These are phyloP conservation scores for Drosophila kambysellisi DNA, from an alignment of 2,888 invertebrate species.

Conservation along the genomic window DNA sequence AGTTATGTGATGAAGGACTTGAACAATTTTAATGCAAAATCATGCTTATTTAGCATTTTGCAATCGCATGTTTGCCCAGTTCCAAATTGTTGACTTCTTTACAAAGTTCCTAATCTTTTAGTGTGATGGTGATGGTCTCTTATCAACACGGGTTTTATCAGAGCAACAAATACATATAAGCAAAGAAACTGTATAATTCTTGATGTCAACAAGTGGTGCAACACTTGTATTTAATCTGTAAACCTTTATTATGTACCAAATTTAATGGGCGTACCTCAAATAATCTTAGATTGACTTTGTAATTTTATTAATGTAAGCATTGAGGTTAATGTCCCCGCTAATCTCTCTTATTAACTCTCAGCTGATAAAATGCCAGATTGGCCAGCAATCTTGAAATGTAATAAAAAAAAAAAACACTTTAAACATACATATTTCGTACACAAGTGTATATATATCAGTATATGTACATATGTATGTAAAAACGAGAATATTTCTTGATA, in stretches of 20 bases:
- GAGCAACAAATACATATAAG: background rate
- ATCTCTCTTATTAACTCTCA: background rate
- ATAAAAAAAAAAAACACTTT: background rate
- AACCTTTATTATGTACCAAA: no score
- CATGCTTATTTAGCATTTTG: background rate
- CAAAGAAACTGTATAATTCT: conserved; percentile 5
- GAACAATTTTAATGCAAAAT: background rate
- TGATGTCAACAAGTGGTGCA: conserved; percentile 10
- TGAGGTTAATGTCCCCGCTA: no score
- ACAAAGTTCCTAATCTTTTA: conserved; percentile 14
- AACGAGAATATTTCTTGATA: background rate
- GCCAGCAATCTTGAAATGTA: background rate
- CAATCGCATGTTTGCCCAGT: background rate
- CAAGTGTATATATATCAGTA: background rate
- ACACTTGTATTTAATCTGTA: background rate
- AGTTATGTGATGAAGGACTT: no score
- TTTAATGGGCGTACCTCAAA: background rate
- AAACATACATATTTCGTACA: background rate
- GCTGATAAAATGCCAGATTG: conserved; percentile 15
- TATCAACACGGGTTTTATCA: conserved; percentile 34
- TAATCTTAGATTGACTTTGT: background rate
- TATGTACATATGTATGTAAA: conserved; percentile 3
- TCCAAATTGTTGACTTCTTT: background rate
- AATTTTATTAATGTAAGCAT: background rate
- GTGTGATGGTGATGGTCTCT: conserved; percentile 16